phyloP scores from a whole-genome alignment of 1,140 invertebrate species.

The Apis dorsata region DNA sequence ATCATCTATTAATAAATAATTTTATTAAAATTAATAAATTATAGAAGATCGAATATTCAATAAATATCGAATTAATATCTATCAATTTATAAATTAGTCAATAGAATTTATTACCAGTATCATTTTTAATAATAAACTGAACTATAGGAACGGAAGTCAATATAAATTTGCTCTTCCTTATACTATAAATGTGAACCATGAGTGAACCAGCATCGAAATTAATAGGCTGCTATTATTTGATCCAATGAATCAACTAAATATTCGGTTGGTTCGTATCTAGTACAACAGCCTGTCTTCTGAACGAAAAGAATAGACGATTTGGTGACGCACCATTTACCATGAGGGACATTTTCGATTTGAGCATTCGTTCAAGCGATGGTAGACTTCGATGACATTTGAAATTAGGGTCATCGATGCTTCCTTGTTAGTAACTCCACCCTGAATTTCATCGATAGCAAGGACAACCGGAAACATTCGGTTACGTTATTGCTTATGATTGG shows the following conservation, averaged over 20 bases:
- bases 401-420: constrained; percentile 27
- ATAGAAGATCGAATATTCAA: too few relatives aligned
- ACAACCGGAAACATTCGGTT: background rate
- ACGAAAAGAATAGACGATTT: constrained; percentile 62
- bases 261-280: constrained; percentile 42
- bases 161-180: background rate
- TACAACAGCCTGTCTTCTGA: constrained; percentile 19
- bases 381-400: constrained; percentile 34
- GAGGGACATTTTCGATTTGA: constrained; percentile 37
- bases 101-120: too few relatives aligned
- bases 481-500: background rate
- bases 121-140: too few relatives aligned
- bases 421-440: background rate
- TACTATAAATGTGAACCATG: background rate
- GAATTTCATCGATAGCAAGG: background rate
- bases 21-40: too few relatives aligned
- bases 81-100: too few relatives aligned
- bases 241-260: constrained; percentile 71
- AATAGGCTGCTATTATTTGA: constrained; percentile 68
- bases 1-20: too few relatives aligned
- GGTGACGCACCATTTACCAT: constrained; percentile 74
- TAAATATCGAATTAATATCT: too few relatives aligned
- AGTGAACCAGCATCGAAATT: constrained; percentile 34
- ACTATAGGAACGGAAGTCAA: constrained; percentile 14
- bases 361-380: background rate